Conservation (phyloP, 2,113 vertebrate species). For the Dicaeum eximium region DNA sequence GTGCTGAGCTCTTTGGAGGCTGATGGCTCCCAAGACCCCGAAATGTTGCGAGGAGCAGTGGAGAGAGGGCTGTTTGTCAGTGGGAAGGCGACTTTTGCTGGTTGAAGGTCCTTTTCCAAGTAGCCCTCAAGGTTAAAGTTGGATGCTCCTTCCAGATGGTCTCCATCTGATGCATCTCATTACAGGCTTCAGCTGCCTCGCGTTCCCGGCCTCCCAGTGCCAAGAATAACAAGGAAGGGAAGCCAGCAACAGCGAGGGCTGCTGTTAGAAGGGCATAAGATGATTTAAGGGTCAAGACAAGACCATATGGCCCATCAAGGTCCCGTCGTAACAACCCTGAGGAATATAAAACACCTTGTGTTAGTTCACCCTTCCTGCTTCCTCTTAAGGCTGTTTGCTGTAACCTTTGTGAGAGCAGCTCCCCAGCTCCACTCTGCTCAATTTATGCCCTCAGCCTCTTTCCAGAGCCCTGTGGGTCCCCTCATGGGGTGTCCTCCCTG, state of each 20-base stretch:
- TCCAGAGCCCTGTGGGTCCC: neutral
- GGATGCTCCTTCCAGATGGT: constrained; percentile 76
- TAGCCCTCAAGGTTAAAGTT: constrained; percentile 76
- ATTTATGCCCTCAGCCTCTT: neutral
- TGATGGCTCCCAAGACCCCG: constrained; percentile 6
- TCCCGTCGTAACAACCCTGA: neutral
- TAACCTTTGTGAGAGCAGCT: neutral
- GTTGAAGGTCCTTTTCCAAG: constrained; percentile 67
- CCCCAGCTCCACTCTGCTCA: neutral
- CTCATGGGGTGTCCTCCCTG: neutral
- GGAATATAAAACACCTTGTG: constrained; percentile 36
- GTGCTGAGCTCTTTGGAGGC: constrained; percentile 17
- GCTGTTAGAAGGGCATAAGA: constrained; percentile 57
- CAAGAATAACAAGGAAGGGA: constrained; percentile 71
- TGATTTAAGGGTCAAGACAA: constrained; percentile 71
- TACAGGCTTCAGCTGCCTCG: constrained; percentile 58
- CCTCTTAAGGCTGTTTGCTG: neutral
- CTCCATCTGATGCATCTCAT: constrained; percentile 74
- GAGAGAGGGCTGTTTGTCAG: neutral
- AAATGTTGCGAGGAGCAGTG: neutral
- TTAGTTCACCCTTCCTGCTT: constrained; percentile 20
- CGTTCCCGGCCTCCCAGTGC: constrained; percentile 55
- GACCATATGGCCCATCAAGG: constrained; percentile 69
- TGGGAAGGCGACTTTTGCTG: constrained; percentile 2
- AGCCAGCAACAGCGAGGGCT: constrained; percentile 55